Evolutionary conservation across 2,113 vertebrate genomes (phyloP).

Genomic region (Gavia stellata): DNA sequence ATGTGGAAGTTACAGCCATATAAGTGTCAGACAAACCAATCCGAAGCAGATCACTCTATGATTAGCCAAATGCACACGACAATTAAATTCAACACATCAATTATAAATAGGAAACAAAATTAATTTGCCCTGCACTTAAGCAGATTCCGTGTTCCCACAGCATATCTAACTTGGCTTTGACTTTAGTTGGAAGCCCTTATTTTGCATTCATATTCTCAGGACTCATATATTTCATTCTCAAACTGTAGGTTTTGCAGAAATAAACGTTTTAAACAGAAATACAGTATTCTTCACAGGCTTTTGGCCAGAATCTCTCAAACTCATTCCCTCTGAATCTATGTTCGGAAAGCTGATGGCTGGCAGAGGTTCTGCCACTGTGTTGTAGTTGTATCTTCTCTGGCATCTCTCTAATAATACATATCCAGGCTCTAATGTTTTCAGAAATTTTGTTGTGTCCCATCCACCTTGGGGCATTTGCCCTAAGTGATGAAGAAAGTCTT

Average conservation of each 20-base stretch:
- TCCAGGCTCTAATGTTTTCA: neutral
- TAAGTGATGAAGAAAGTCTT: neutral
- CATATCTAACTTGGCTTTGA: neutral
- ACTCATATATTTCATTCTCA: neutral
- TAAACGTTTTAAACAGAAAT: neutral
- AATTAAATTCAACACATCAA: neutral
- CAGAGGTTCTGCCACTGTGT: neutral
- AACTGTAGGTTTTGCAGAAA: neutral
- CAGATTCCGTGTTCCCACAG: neutral
- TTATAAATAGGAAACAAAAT: neutral
- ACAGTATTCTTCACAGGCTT: neutral
- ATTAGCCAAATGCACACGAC: neutral
- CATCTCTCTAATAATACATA: neutral
- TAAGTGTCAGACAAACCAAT: neutral
- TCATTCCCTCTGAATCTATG: neutral
- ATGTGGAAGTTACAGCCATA: neutral
- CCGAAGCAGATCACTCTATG: neutral
- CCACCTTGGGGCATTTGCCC: fast-evolving
- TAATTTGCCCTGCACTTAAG: neutral
- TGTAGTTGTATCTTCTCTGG: neutral
- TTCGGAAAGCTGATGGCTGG: neutral
- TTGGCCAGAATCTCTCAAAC: neutral
- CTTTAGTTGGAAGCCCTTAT: neutral
- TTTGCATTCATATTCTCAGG: neutral
- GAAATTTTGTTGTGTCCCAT: neutral